Evolutionary conservation across 2,888 invertebrate genomes (phyloP), one percentile per base, ranked within the genome.

Genomic region (Ectemnius continuus): DNA sequence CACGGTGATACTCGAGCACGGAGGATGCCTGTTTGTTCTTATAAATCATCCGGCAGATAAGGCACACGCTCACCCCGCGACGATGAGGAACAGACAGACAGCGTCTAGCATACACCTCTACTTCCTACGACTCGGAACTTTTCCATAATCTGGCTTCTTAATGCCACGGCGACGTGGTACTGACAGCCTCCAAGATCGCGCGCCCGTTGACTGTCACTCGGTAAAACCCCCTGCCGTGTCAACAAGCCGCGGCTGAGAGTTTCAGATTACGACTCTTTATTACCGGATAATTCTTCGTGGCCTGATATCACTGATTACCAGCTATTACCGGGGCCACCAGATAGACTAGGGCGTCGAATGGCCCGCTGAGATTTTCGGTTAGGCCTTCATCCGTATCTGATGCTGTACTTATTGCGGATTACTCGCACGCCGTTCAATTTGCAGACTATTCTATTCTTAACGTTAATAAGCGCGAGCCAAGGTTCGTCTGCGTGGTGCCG

Each of bases 41-140:
- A 84, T 91, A 91, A 91, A 91, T 91, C 91, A 91, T 85, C 77
- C 79, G 78, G 83, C 86, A 88, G 88, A 87, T 84, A 84, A 83
- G 80, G 80, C 76, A 73, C 75, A 76, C 70, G 77, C 77, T 68
- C 52, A 16, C 16, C 52, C 36, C 8, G 36, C 36, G 36, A 11
- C 36, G 36, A 36, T 36, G 36, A 36, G 36, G 36, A 36, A 36
- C 36, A 36, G 36, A 36, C 36, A 36, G 36, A 36, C 36, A 36
- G 36, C 36, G 36, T 73, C 80, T 84, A 81, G 84, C 77, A 83
- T 79, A 74, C 76, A 67, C 81, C 73, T 77, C 81, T 73, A 74
- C 77, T 82, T 83, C 78, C 78, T 76, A 75, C 79, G 79, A 70
- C 72, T 73, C 79, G 75, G 84, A 89, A 89, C 83, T 88, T 88